Percentiles rank a stretch among this genome's conserved stretches.
Evolutionary conservation across 2,113 vertebrate genomes (phyloP).

Genomic region (Hemicordylus capensis): DNA sequence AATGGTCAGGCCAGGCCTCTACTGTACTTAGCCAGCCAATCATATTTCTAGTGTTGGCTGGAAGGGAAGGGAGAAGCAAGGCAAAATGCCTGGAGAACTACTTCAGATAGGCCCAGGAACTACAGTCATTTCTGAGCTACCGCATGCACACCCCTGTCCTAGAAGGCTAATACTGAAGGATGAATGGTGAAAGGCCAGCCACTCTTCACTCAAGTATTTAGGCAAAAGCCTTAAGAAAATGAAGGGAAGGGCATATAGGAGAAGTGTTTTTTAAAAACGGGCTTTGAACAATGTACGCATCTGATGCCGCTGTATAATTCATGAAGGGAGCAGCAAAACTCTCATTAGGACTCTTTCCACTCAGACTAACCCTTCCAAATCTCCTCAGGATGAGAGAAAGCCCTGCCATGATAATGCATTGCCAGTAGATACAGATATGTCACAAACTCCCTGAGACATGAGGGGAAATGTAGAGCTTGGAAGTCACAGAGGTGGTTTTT

Average conservation of each 20-base stretch:
- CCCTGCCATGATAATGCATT: accelerated
- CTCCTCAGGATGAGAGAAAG: not conserved
- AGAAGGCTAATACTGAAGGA: too few species aligned
- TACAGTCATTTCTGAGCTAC: too few species aligned
- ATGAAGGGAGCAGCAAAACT: constrained; percentile 23
- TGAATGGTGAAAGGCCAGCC: too few species aligned
- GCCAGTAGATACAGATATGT: constrained; percentile 2
- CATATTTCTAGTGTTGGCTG: too few species aligned
- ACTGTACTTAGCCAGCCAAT: too few species aligned
- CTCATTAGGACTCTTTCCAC: constrained; percentile 18
- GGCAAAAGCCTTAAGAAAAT: not conserved
- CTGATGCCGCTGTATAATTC: not conserved
- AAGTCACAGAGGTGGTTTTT: not conserved
- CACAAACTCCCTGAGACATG: not conserved
- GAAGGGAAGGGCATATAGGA: not conserved
- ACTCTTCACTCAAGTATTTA: too few species aligned
- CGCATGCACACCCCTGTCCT: too few species aligned
- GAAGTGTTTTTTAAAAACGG: not conserved
- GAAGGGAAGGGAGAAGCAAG: too few species aligned
- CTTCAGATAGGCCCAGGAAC: too few species aligned
- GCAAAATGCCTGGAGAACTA: too few species aligned
- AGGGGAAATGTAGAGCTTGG: not conserved
- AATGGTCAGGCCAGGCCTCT: too few species aligned
- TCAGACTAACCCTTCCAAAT: constrained; percentile 6
- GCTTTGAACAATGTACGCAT: not conserved